These are phyloP conservation scores for Troides aeacus DNA, from an alignment of 2,888 invertebrate genomes.

Conservation along the genomic window DNA sequence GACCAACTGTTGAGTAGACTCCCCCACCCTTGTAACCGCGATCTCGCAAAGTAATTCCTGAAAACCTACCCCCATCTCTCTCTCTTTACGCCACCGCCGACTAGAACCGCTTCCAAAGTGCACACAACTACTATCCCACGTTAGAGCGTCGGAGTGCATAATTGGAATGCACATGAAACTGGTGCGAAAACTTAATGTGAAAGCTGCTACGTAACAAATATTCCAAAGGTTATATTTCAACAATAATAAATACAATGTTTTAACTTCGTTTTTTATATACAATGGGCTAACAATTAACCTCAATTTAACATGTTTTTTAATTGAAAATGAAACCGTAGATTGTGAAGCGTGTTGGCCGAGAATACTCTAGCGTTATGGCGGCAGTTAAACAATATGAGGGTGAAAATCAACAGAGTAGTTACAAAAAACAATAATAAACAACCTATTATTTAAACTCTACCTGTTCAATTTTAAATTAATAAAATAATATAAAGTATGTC, in stretches of 20 bases:
- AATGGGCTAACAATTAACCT: too few relatives aligned
- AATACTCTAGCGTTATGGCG: too few relatives aligned
- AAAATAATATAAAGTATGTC: too few relatives aligned
- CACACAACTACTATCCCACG: slow-evolving; percentile 20
- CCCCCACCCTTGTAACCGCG: slow-evolving; percentile 33
- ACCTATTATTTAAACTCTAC: too few relatives aligned
- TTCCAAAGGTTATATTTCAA: not conserved
- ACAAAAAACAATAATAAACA: too few relatives aligned
- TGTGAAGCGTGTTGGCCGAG: too few relatives aligned
- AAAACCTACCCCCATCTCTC: slow-evolving; percentile 40
- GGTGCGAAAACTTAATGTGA: not conserved
- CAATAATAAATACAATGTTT: not conserved
- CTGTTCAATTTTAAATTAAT: too few relatives aligned
- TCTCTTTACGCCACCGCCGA: slow-evolving; percentile 60
- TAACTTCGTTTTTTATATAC: not conserved
- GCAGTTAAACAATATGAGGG: too few relatives aligned
- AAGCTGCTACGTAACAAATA: not conserved
- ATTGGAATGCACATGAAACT: slow-evolving; percentile 30
- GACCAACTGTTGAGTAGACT: slow-evolving; percentile 74
- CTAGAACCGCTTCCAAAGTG: slow-evolving; percentile 36
- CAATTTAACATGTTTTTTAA: too few relatives aligned
- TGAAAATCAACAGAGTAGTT: too few relatives aligned
- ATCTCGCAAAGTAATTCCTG: slow-evolving; percentile 30
- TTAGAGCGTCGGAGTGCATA: slow-evolving; percentile 31
- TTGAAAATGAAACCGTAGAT: too few relatives aligned